Evolutionary conservation across 2,797 vertebrate species (phyloP).

Genomic region (Micromesistius poutassou): DNA sequence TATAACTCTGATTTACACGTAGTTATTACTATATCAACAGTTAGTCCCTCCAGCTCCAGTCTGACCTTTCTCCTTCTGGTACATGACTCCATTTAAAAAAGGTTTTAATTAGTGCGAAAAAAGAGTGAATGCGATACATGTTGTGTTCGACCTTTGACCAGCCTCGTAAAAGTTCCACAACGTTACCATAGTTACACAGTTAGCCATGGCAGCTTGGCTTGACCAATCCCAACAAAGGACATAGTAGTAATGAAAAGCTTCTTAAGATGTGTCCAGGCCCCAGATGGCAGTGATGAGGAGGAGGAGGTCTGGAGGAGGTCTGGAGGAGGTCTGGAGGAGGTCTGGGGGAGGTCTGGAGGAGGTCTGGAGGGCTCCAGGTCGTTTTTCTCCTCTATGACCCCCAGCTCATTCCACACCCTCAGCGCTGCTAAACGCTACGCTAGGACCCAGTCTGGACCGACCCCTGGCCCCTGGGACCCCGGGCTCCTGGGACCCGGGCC

Average conservation of each 20-base stretch:
- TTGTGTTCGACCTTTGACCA: not conserved
- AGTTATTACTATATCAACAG: conserved; percentile 15
- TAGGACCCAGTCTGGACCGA: too few relatives aligned
- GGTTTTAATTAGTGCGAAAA: not conserved
- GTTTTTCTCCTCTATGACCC: too few relatives aligned
- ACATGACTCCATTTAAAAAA: not conserved
- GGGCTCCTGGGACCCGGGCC: too few relatives aligned
- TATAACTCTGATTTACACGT: conserved; percentile 30
- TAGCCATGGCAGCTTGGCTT: not conserved
- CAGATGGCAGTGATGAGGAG: too few relatives aligned
- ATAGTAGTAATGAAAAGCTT: not conserved
- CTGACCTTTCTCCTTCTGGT: not conserved
- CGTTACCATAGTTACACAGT: not conserved
- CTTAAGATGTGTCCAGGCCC: not conserved
- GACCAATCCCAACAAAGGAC: not conserved
- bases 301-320: too few relatives aligned
- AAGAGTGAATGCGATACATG: not conserved
- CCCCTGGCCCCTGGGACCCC: too few relatives aligned
- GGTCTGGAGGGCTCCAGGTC: too few relatives aligned
- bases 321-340: too few relatives aligned
- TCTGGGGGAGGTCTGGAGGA: not conserved
- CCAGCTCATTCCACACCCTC: too few relatives aligned
- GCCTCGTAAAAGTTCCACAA: too few relatives aligned
- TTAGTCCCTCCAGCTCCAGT: not conserved
- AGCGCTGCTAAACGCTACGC: too few relatives aligned